phyloP scores from a whole-genome alignment of 2,113 vertebrate species.

The Engraulis encrasicolus region DNA sequence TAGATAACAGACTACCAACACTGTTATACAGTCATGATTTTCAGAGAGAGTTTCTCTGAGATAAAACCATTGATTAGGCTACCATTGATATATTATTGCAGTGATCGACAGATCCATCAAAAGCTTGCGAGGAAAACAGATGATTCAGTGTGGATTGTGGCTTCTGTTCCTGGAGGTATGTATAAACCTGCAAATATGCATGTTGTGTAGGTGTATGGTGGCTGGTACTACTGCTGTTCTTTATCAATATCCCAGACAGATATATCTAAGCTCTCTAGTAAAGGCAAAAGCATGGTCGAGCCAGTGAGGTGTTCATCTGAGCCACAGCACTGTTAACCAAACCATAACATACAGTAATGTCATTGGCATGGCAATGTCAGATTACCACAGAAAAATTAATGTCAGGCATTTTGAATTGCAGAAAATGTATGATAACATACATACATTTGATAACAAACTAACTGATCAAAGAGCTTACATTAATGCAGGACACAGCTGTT shows the following conservation, averaged over 20 bases:
- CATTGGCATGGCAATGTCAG: background rate
- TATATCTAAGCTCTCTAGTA: background rate
- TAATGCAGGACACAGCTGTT: background rate
- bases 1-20: background rate
- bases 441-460: background rate
- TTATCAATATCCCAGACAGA: background rate
- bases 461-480: background rate
- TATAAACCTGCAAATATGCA: too few relatives aligned
- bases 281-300: background rate
- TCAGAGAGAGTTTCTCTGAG: background rate
- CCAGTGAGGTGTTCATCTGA: background rate
- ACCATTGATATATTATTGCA: background rate
- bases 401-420: too few relatives aligned
- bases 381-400: background rate
- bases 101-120: background rate
- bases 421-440: background rate
- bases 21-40: background rate
- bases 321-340: background rate
- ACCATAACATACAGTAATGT: background rate
- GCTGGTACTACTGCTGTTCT: background rate
- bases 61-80: background rate
- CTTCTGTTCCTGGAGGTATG: too few relatives aligned
- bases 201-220: background rate
- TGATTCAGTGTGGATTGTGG: too few relatives aligned
- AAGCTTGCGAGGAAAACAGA: background rate